phyloP scores from a whole-genome alignment of 2,113 vertebrate species.

The Salvelinus namaycush region DNA sequence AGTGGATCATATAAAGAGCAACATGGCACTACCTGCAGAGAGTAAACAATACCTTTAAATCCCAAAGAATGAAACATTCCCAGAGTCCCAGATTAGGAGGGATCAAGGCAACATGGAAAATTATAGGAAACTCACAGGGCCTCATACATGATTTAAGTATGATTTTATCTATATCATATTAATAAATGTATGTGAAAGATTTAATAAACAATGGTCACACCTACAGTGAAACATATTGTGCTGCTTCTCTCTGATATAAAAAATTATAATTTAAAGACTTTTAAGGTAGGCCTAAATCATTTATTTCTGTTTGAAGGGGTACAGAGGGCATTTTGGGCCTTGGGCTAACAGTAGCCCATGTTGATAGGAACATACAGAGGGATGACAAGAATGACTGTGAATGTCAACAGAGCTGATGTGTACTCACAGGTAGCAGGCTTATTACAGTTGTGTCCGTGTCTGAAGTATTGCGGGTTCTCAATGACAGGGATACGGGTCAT shows the following conservation, averaged over 20 bases:
- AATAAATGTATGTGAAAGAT: too few species aligned
- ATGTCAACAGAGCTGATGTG: background rate
- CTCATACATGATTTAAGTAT: background rate
- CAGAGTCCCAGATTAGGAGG: background rate
- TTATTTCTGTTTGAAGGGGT: too few species aligned
- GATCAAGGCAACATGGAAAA: background rate
- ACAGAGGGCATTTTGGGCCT: too few species aligned
- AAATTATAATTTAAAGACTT: too few species aligned
- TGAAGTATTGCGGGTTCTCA: constrained; percentile 98
- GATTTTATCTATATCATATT: too few species aligned
- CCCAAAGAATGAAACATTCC: background rate
- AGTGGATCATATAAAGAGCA: background rate
- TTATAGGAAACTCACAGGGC: background rate
- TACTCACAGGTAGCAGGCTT: constrained; percentile 94
- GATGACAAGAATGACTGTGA: background rate
- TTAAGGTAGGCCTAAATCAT: too few species aligned
- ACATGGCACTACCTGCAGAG: background rate
- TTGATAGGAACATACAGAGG: too few species aligned
- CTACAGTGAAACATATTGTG: too few species aligned
- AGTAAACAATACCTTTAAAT: background rate
- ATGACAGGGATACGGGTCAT: constrained; percentile 96
- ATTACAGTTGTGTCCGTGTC: constrained; percentile 91
- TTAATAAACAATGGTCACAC: too few species aligned
- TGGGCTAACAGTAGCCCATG: too few species aligned
- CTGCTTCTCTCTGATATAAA: too few species aligned